These are phyloP conservation scores for Pinctada fucata DNA, from an alignment of 2,888 invertebrate species.

Conservation along the genomic window DNA sequence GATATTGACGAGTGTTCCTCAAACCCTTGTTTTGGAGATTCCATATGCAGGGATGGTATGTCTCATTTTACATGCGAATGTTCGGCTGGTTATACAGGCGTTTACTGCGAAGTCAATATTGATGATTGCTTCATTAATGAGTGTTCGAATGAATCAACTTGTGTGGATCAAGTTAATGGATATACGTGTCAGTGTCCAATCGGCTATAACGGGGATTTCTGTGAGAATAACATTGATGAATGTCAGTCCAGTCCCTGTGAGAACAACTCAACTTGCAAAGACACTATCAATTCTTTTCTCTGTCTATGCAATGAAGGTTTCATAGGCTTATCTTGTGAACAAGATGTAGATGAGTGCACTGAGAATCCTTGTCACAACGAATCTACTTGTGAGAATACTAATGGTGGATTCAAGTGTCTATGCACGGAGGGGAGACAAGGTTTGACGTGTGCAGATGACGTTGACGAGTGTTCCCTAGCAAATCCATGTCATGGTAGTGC, in stretches of 20 bases:
- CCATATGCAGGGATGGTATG: conserved; percentile 35
- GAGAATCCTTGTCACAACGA: conserved; percentile 48
- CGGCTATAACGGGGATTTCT: conserved; percentile 47
- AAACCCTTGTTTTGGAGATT: conserved; percentile 34
- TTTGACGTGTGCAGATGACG: conserved; percentile 35
- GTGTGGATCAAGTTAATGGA: conserved; percentile 43
- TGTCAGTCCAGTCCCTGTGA: conserved; percentile 49
- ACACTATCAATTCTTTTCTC: conserved; percentile 42
- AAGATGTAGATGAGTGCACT: conserved; percentile 51
- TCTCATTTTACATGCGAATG: conserved; percentile 37
- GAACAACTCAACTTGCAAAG: conserved; percentile 50
- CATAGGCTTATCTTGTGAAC: conserved; percentile 48
- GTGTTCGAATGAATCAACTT: conserved; percentile 48
- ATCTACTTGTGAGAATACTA: conserved; percentile 49
- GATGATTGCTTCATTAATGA: conserved; percentile 47
- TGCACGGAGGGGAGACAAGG: conserved; percentile 50
- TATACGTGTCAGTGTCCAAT: conserved; percentile 47
- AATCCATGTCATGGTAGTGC: conserved; percentile 52
- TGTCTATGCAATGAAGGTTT: conserved; percentile 51
- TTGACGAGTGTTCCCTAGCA: conserved; percentile 48
- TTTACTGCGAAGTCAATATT: conserved; percentile 44
- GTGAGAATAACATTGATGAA: conserved; percentile 50
- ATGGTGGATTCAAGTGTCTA: conserved; percentile 46
- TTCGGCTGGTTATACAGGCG: conserved; percentile 26
- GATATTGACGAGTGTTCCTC: conserved; percentile 43